These are phyloP conservation scores for Cryptomyrus ogoouensis DNA, from an alignment of 2,113 vertebrate species.

Conservation along the genomic window DNA sequence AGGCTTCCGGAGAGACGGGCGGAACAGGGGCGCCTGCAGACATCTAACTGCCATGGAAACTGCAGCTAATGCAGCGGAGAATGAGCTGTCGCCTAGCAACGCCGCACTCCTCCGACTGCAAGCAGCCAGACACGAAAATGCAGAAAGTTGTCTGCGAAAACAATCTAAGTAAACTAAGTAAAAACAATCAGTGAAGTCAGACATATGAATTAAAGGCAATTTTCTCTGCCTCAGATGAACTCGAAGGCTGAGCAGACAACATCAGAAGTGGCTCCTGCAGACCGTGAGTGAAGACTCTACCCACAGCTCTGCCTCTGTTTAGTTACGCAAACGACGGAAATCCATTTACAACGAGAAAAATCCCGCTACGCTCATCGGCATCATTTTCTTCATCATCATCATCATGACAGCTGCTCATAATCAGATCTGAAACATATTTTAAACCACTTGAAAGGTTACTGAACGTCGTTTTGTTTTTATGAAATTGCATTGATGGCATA, in stretches of 20 bases:
- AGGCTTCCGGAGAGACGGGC: neutral
- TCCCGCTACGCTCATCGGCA: neutral
- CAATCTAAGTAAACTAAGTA: neutral
- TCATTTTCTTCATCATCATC: neutral
- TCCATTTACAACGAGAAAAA: neutral
- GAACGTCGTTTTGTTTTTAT: neutral
- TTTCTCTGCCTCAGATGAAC: neutral
- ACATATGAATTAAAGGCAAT: neutral
- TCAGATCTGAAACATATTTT: neutral
- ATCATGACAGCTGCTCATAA: neutral
- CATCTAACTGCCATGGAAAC: constrained; percentile 10
- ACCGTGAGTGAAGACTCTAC: neutral
- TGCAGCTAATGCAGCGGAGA: neutral
- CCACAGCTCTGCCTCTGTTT: neutral
- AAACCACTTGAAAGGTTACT: neutral
- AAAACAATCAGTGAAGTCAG: neutral
- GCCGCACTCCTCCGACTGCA: neutral
- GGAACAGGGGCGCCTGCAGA: neutral
- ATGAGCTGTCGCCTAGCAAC: constrained; percentile 6
- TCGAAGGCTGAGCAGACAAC: neutral
- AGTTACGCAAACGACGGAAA: neutral
- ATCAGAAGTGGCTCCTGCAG: neutral
- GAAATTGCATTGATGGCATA: neutral
- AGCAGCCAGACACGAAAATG: neutral
- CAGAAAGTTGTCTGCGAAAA: neutral